Evolutionary conservation across 2,888 invertebrate species (phyloP), one percentile per base, ranked within the genome.

Genomic region (Drosophila anceps): DNA sequence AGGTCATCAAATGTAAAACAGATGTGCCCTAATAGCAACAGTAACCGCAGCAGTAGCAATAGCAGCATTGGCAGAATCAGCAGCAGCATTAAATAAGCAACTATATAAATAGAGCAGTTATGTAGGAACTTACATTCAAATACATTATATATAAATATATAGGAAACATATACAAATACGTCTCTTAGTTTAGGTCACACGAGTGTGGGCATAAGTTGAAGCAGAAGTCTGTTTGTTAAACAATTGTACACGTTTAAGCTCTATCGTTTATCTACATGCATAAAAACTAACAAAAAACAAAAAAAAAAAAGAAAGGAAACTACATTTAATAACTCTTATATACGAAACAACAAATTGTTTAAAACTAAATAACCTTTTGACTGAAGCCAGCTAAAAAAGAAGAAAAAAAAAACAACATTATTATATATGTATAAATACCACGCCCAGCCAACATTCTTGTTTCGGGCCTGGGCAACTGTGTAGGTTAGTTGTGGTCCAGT

Each of bases 161-260:
- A 70, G 60, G n/a, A 35, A 59, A 69, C 46, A 39, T 60, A 71
- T 62, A 60, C 50, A 67, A 48, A 67, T 50, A 83, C 69, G 73
- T 85, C 81, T 86, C 69, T 88, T 88, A 83, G 84, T 65, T 74
- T 82, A 83, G 81, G 70, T 72, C 86, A 88, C 74, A 67, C 74
- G 60, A 61, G 82, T 66, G 73, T 68, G 72, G 66, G 73, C 63
- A 71, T 73, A 85, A 82, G 80, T 54, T 66, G 73, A 84, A 76
- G 83, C 76, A 79, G 89, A 84, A 85, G 84, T 90, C 84, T 85
- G 84, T 85, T 85, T 85, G 84, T 85, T 85, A 88, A 85, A 85
- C 90, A 90, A 90, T 85, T 85, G 81, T 85, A 90, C 79, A 85
- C 90, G 83, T 87, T 88, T 84, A 84, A 90, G 84, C 68, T 90